phyloP scores from a whole-genome alignment of 2,888 invertebrate genomes.

The Papilio protenor region DNA sequence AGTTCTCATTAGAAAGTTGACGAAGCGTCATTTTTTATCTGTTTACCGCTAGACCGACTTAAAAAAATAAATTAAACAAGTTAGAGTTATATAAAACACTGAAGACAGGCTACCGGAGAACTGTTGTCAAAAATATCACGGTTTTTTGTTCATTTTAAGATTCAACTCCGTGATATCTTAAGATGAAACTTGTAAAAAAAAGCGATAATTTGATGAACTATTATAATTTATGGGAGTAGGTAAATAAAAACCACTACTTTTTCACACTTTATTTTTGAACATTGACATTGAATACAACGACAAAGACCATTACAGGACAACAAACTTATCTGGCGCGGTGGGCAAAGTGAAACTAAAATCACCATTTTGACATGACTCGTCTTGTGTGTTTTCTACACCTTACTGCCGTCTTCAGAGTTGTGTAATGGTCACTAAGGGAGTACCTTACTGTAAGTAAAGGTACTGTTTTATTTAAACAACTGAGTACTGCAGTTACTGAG shows the following conservation, averaged over 20 bases:
- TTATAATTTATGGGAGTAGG: neutral
- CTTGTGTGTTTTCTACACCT: neutral
- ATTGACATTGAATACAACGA: slow-evolving; percentile 28
- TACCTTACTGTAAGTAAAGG: neutral
- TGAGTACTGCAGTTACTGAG: neutral
- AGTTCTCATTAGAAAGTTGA: slow-evolving; percentile 34
- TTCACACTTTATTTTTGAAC: slow-evolving; percentile 30
- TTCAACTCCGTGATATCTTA: neutral
- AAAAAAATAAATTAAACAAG: neutral
- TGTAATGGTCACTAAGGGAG: neutral
- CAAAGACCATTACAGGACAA: slow-evolving; percentile 5
- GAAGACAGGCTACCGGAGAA: neutral
- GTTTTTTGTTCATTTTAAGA: neutral
- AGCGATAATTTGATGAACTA: neutral
- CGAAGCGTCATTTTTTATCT: neutral
- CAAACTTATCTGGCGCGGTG: neutral
- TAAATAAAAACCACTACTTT: slow-evolving; percentile 18
- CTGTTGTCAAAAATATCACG: neutral
- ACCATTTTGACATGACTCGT: neutral
- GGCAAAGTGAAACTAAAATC: neutral
- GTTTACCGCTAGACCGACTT: neutral
- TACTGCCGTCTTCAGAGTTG: neutral
- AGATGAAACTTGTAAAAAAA: neutral
- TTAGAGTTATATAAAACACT: neutral
- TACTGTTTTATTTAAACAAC: neutral